These are phyloP conservation scores for Siniperca obscura DNA, from an alignment of 2,797 vertebrate genomes.

Conservation along the genomic window DNA sequence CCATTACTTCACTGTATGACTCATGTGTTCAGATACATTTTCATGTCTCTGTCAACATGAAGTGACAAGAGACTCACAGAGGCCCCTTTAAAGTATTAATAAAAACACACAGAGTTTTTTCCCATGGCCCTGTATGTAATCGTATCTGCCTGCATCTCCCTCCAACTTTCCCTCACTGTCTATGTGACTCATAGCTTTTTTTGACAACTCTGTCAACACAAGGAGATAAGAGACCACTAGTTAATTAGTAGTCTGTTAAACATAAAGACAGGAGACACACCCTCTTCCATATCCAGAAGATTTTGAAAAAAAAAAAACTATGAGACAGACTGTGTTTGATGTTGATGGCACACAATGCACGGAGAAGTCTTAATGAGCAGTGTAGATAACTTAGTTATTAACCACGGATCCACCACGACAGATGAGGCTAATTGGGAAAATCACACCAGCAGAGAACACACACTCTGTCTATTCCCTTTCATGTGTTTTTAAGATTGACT, in stretches of 20 bases:
- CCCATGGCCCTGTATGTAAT: constrained; percentile 34
- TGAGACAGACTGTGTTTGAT: constrained; percentile 62
- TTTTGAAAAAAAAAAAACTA: constrained; percentile 31
- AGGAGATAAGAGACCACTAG: constrained; percentile 69
- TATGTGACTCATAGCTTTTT: constrained; percentile 67
- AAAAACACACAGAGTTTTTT: constrained; percentile 51
- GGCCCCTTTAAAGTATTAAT: constrained; percentile 65
- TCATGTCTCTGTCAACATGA: constrained; percentile 67
- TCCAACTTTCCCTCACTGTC: constrained; percentile 52
- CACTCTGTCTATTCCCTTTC: constrained; percentile 13
- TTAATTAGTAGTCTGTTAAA: constrained; percentile 75
- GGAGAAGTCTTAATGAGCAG: constrained; percentile 65
- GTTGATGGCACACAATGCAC: constrained; percentile 61
- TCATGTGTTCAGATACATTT: constrained; percentile 65
- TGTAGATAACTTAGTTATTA: constrained; percentile 72
- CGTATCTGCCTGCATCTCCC: constrained; percentile 36
- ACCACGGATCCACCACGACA: constrained; percentile 48
- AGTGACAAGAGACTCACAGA: constrained; percentile 59
- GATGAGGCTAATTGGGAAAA: constrained; percentile 65
- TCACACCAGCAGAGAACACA: constrained; percentile 47
- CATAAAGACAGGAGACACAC: constrained; percentile 63
- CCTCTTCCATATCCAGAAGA: constrained; percentile 58
- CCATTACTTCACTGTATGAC: constrained; percentile 51
- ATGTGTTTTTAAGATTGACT: constrained; percentile 39
- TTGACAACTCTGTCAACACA: constrained; percentile 73